Conservation (phyloP, 2,113 vertebrate species). For the Herpetotheres cachinnans region DNA sequence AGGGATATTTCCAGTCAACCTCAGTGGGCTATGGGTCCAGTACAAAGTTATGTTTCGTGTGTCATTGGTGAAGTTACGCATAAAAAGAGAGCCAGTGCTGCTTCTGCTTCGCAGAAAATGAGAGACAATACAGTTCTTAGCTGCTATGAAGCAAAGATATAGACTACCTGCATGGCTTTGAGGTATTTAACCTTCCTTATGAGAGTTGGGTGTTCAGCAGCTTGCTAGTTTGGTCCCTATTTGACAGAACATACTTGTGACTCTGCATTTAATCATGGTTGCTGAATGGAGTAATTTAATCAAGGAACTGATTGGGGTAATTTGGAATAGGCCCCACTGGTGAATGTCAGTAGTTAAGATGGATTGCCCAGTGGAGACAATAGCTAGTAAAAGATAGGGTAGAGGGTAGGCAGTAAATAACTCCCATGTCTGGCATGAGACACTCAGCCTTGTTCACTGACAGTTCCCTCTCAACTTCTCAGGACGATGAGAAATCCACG, state of each 20-base stretch:
- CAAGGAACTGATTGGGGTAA: not conserved
- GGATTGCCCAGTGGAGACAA: not conserved
- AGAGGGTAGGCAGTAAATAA: not conserved
- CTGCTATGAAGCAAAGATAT: not conserved
- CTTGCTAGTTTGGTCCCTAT: not conserved
- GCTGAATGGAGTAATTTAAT: slow-evolving; percentile 41
- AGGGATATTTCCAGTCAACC: not conserved
- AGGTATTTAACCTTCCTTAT: not conserved
- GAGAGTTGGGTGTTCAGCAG: not conserved
- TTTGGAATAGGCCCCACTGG: not conserved
- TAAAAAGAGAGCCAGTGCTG: not conserved
- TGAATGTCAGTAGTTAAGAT: not conserved
- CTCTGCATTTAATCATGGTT: not conserved
- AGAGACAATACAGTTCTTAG: not conserved
- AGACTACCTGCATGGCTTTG: not conserved
- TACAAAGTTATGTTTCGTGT: not conserved
- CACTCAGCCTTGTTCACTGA: not conserved
- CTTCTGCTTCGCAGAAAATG: not conserved
- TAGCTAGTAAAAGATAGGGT: not conserved
- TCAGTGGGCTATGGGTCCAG: not conserved
- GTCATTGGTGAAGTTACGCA: not conserved
- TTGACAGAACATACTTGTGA: not conserved
- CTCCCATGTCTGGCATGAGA: accelerated
- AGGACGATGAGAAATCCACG: not conserved
- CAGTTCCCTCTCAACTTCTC: not conserved